These are phyloP conservation scores for Eristalinus sepulchralis DNA, from an alignment of 2,888 invertebrate species.

Conservation along the genomic window DNA sequence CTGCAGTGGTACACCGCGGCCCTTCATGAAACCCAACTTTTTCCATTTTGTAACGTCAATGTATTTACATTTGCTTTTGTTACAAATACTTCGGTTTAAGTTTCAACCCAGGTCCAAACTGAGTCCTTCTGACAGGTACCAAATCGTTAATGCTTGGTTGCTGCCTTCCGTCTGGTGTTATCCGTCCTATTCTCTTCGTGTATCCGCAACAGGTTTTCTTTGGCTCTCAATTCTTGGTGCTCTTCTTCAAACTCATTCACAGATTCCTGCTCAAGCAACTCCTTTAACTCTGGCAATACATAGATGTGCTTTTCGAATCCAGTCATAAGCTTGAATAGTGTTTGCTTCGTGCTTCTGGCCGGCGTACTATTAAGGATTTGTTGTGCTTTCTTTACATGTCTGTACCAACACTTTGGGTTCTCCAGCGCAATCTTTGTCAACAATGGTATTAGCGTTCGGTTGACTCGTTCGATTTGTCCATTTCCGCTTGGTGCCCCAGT, in stretches of 20 bases:
- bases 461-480: constrained; percentile 76
- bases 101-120: neutral
- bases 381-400: constrained; percentile 72
- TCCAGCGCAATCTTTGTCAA: constrained; percentile 75
- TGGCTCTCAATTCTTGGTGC: neutral
- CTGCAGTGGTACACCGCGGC: neutral
- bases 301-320: neutral
- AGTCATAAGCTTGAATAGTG: neutral
- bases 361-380: constrained; percentile 74
- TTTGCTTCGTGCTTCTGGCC: neutral
- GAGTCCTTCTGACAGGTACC: neutral
- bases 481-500: constrained; percentile 70
- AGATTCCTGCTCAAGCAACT: neutral
- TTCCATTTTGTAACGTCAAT: neutral
- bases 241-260: constrained; percentile 3
- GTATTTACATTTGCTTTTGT: neutral
- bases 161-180: neutral
- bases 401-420: constrained; percentile 74
- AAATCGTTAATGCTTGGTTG: neutral
- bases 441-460: constrained; percentile 75
- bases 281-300: neutral
- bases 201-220: neutral
- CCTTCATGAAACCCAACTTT: neutral
- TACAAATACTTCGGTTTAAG: neutral
- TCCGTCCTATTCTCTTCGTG: neutral